Evolutionary conservation across 2,888 invertebrate species (phyloP), one percentile per base, ranked within the genome.

Genomic region (Melanotus villosus): DNA sequence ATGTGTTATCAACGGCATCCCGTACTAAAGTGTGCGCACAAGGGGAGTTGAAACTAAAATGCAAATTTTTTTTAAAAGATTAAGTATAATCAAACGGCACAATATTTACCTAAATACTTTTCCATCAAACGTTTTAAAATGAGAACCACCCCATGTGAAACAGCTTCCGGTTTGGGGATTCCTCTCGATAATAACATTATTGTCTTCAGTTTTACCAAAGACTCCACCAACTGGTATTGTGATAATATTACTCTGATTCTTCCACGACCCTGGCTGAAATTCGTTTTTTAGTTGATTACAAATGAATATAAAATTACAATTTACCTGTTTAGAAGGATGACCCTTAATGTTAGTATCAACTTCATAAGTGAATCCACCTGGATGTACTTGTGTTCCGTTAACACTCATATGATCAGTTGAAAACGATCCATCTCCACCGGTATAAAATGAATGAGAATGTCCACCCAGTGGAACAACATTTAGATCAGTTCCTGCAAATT

Each of bases 61-160:
- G n/a, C n/a, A n/a, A n/a, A n/a, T n/a, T n/a, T n/a, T n/a, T n/a
- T n/a, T n/a, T n/a, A n/a, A n/a, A n/a, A n/a, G n/a, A n/a, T n/a
- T n/a, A n/a, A n/a, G n/a, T n/a, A n/a, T n/a, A n/a, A n/a, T n/a
- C n/a, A n/a, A n/a, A n/a, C n/a, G n/a, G n/a, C n/a, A n/a, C n/a
- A n/a, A n/a, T n/a, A 10, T 4, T 43, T 60, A 91, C 91, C 90
- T 91, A 79, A 89, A 92, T 50, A 95, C 88, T 77, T 89, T 88
- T 5, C 94, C 94, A 84, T 96, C 95, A 79, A 96, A 96, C 0
- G 95, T 95, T 82, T 94, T 93, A 77, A 92, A 92, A 83, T 95
- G 95, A 12, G 88, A 87, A 30, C 92, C 93, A 19, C 91, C 91
- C 96, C 96, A 96, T 1, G 91, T 90, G 63, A 92, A 89, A 78